Evolutionary conservation across 2,797 vertebrate species (phyloP), one percentile per base, ranked within the genome.

Genomic region (Neosilurus hyrtlii): DNA sequence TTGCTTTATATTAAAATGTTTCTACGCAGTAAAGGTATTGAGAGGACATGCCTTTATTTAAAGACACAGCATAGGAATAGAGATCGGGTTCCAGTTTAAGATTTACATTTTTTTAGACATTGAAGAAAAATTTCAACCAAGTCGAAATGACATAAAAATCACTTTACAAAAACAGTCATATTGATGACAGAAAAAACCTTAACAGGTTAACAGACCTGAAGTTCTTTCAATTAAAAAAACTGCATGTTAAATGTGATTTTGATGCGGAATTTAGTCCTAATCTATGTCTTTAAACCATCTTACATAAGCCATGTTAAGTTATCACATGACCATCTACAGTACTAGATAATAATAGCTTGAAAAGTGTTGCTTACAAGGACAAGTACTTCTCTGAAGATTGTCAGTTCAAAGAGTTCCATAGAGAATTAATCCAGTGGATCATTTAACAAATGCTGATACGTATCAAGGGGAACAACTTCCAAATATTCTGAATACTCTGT

Each of bases 31-130:
- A 30, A 26, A 16, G 71, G 9, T 52, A 10, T 18, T 73, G 16
- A 74, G 12, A 20, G 16, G 16, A 20, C 24, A 71, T 51, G 52
- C 26, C 72, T 57, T 74, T 57, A 74, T 74, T 74, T 52, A 71
- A 71, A 3, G 2, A 71, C 12, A 52, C 24, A 26, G 6, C 8
- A 20, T 57, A 0, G 1, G 9, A 56, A 74, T 11, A 0, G 4
- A 20, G 52, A 74, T 4, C 14, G 51, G n/a, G 70, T 35, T 74
- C 52, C 26, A 57, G 52, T 35, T 35, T 20, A 18, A 20, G 71
- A 24, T 30, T 4, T 2, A 16, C 14, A 24, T 3, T 0, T 52
- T 52, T 54, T 67, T 35, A 67, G 16, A 43, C 66, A 20, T 20
- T 43, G 9, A 51, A 49, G 10, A 6, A 14, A 14, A 30, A 68